phyloP scores from a whole-genome alignment of 2,797 vertebrate species.

The Rachycentron canadum region DNA sequence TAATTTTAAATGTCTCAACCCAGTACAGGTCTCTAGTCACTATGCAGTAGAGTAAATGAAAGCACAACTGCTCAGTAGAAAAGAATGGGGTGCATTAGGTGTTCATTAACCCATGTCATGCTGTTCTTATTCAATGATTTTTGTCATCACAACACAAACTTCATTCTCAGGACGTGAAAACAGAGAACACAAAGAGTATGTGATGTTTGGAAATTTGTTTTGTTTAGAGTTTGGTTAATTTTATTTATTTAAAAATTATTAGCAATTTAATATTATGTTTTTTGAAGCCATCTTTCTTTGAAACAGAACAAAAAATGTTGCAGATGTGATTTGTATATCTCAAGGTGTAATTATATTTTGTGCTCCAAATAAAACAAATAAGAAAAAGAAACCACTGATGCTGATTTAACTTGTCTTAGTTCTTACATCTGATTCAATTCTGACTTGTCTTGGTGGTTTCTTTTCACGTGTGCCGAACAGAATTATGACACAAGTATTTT shows the following conservation, averaged over 20 bases:
- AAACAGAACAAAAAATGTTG: slow-evolving; percentile 76
- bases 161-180: slow-evolving; percentile 78
- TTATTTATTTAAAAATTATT: slow-evolving; percentile 83
- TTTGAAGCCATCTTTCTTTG: slow-evolving; percentile 75
- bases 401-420: slow-evolving; percentile 23
- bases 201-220: slow-evolving; percentile 69
- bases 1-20: slow-evolving; percentile 58
- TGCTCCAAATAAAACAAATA: slow-evolving; percentile 85
- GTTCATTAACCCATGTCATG: slow-evolving; percentile 49
- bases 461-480: slow-evolving; percentile 14
- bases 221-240: slow-evolving; percentile 77
- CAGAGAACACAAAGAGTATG: slow-evolving; percentile 69
- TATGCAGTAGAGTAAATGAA: slow-evolving; percentile 80
- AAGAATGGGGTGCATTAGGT: slow-evolving; percentile 51
- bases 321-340: slow-evolving; percentile 85
- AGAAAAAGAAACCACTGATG: slow-evolving; percentile 41
- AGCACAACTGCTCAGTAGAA: slow-evolving; percentile 76
- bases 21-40: slow-evolving; percentile 71
- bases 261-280: slow-evolving; percentile 78
- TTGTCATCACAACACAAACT: slow-evolving; percentile 61
- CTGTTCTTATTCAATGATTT: slow-evolving; percentile 54
- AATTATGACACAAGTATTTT: not conserved
- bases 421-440: not conserved
- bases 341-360: slow-evolving; percentile 86
- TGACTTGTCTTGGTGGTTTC: slow-evolving; percentile 4